Evolutionary conservation across 2,797 vertebrate species (phyloP).

Genomic region (Gila robusta): DNA sequence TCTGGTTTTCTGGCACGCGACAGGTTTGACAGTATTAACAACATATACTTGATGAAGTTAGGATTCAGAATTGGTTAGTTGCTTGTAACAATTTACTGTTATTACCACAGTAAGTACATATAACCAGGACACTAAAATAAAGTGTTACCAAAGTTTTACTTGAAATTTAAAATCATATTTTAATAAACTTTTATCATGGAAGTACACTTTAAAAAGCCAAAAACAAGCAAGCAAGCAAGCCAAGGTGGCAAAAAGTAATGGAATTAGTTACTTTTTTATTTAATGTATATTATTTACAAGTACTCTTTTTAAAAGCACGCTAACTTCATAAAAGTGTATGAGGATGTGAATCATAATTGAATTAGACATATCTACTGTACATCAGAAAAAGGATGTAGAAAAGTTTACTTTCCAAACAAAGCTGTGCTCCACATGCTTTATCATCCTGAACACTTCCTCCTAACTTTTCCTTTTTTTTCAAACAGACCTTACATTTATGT

Average conservation of each 20-base stretch:
- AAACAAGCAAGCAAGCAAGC: too few species aligned
- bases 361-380: not conserved
- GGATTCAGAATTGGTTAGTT: not conserved
- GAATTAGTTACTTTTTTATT: not conserved
- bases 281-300: not conserved
- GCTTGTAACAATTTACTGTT: not conserved
- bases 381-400: conserved; percentile 5
- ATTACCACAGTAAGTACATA: not conserved
- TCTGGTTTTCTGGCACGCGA: conserved; percentile 6
- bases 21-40: not conserved
- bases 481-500: not conserved
- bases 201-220: too few species aligned
- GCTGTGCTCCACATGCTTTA: not conserved
- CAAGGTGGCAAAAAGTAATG: not conserved
- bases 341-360: not conserved
- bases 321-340: not conserved
- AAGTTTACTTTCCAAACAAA: not conserved
- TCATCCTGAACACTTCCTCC: not conserved
- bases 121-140: not conserved
- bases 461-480: not conserved
- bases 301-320: not conserved
- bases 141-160: not conserved
- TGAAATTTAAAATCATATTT: not conserved
- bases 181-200: not conserved
- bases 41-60: not conserved